Evolutionary conservation across 2,113 vertebrate genomes (phyloP), one percentile per base, ranked within the genome.

Genomic region (Gallinago jamesoni): DNA sequence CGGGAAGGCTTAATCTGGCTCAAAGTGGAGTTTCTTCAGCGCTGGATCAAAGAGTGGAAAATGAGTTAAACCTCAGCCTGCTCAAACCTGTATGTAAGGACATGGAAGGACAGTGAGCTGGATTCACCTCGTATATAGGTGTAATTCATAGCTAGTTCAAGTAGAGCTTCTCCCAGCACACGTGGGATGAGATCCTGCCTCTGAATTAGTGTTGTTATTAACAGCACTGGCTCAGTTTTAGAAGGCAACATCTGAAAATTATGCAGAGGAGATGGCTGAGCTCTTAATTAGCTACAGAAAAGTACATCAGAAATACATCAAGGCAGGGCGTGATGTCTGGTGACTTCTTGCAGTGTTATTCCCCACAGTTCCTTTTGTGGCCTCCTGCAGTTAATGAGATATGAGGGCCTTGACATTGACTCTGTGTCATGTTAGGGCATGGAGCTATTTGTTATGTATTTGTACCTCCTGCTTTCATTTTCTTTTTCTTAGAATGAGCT

Each of bases 361-460:
- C 45, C 45, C 66, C 67, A 7, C 2, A 3, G 47, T n/a, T 24
- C 6, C 31, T 45, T 89, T 50, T 57, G 57, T 0, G 1, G 72
- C 43, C 62, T 91, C 41, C 55, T 28, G 52, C 67, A 33, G 28
- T 50, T 91, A 84, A 96, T 80, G 59, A 86, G 67, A 33, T 80
- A 27, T 0, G 1, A 69, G 28, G 37, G 75, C 35, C 67, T 74
- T 70, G 74, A 31, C 63, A 21, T 33, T 80, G 57, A 74, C 75
- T n/a, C 22, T 43, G 33, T 28, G 30, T 28, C 6, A 0, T 66
- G 41, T 73, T 73, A 89, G 81, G n/a, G 37, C 63, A 33, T 22
- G 28, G n/a, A 73, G 24, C 25, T 70, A 70, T 88, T 88, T 59
- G 43, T 89, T 57, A 24, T 0, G 1, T 75, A 62, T 56, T 83